Conservation (phyloP, 2,888 invertebrate species). For the Torymus auratus region DNA sequence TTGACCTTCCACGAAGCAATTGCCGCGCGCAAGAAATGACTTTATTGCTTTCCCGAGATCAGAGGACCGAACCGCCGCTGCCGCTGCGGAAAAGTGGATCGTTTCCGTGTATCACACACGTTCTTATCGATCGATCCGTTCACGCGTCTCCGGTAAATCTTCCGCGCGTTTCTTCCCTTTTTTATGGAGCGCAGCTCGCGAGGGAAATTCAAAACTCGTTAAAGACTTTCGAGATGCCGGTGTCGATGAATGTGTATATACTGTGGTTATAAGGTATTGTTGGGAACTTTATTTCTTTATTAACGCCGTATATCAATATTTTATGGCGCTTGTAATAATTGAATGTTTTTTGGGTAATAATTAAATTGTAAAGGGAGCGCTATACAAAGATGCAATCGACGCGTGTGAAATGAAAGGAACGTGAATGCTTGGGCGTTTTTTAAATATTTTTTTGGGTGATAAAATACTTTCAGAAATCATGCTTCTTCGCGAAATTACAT, state of each 20-base stretch:
- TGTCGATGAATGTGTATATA: conserved; percentile 9
- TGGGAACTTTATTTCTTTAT: neutral
- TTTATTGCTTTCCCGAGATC: conserved; percentile 57
- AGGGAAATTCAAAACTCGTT: conserved; percentile 39
- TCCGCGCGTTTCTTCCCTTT: neutral
- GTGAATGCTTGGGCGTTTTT: no score
- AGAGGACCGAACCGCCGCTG: conserved; percentile 40
- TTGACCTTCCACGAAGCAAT: conserved; percentile 39
- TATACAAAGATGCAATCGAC: no score
- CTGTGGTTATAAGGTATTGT: neutral
- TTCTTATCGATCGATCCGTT: conserved; percentile 51
- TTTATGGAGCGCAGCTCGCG: conserved; percentile 11
- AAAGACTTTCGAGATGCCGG: conserved; percentile 13
- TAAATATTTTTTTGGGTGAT: no score
- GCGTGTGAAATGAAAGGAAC: no score
- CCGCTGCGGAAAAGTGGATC: conserved; percentile 56
- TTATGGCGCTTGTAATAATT: no score
- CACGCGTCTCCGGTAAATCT: conserved; percentile 1
- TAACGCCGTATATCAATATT: no score
- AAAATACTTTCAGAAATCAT: no score
- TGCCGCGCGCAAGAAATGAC: conserved; percentile 50
- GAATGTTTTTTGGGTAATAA: no score
- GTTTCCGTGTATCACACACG: conserved; percentile 51
- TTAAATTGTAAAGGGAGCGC: no score
- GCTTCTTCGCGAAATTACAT: no score